Evolutionary conservation across 2,888 invertebrate species (phyloP), one percentile per base, ranked within the genome.

Genomic region (Cynaeus angustus): DNA sequence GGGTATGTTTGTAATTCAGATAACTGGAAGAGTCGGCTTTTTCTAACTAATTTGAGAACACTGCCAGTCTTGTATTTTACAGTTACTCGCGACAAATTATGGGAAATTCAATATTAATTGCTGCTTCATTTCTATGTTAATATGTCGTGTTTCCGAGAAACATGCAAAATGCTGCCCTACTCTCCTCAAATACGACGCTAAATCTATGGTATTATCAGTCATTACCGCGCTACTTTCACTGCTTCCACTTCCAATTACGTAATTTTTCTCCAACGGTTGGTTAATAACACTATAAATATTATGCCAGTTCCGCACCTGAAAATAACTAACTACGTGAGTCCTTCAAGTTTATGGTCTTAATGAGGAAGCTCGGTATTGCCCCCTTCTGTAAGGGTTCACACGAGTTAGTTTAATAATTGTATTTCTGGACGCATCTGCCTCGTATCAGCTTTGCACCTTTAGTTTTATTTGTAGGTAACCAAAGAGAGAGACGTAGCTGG

Each of bases 1-100:
- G 61, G 30, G 12, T 21, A 33, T 16, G 37, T 61, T 48, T 61
- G 56, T 41, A 56, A 56, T 56, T 56, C 28, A 41, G 56, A 56
- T 50, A 16, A 16, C 21, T 16, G 10, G 38, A 38, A 26, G 12
- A 21, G 38, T 12, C 16, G 26, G 21, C 10, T 56, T 56, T 56
- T 56, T 56, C 10, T 50, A 16, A 14, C 21, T 38, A 38, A 55
- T 55, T 30, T 55, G 38, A 16, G 16, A 55, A 55, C 16, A 55
- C 37, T 38, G 37, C 16, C 16, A 16, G 46, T 1, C 21, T 21
- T 21, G 48, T 16, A n/a, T 14, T 46, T 46, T 14, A 55, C 55
- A 55, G 38, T 55, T 55, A 38, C 9, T 8, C 14, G 37, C 8
- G 33, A 16, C 13, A 55, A 52, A 52, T 52, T 52, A 52, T 52